These are phyloP conservation scores for Pseudopodoces humilis DNA, from an alignment of 2,113 vertebrate genomes.

Conservation along the genomic window DNA sequence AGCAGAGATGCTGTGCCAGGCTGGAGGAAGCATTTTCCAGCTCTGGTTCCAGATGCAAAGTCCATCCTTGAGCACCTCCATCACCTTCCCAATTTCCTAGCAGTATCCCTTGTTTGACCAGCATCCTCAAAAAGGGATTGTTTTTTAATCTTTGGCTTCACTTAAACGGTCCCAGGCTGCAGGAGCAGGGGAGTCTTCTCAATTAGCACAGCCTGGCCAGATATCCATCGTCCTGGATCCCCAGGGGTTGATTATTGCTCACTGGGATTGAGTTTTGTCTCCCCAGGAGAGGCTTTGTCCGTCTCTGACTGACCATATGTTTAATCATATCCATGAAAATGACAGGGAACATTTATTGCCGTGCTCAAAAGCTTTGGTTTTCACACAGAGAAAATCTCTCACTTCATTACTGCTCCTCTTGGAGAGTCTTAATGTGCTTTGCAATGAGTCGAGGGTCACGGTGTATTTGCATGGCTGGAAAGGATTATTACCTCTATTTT, in stretches of 20 bases:
- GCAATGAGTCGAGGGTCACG: background rate
- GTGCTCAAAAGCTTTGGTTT: slow-evolving; percentile 5
- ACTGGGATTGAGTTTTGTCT: slow-evolving; percentile 2
- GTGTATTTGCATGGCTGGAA: background rate
- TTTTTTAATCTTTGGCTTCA: background rate
- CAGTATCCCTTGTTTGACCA: background rate
- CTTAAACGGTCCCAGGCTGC: background rate
- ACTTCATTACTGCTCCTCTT: slow-evolving; percentile 18
- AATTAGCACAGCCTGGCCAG: background rate
- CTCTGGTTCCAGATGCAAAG: background rate
- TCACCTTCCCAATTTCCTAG: background rate
- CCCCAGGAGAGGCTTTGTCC: background rate
- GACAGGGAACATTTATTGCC: background rate
- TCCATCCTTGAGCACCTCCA: background rate
- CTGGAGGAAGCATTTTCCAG: background rate
- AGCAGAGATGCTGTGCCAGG: background rate
- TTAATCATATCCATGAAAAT: slow-evolving; percentile 18
- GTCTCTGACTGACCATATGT: background rate
- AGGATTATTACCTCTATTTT: slow-evolving; percentile 52
- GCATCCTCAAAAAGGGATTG: background rate
- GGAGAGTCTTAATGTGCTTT: slow-evolving; percentile 29
- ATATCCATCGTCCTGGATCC: background rate
- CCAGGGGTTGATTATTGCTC: background rate
- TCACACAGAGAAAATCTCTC: slow-evolving; percentile 32
- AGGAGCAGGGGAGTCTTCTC: background rate